Base-by-base conservation (phyloP, 2,888 invertebrate genomes). In the Drosophila parthenogenetica region DNA sequence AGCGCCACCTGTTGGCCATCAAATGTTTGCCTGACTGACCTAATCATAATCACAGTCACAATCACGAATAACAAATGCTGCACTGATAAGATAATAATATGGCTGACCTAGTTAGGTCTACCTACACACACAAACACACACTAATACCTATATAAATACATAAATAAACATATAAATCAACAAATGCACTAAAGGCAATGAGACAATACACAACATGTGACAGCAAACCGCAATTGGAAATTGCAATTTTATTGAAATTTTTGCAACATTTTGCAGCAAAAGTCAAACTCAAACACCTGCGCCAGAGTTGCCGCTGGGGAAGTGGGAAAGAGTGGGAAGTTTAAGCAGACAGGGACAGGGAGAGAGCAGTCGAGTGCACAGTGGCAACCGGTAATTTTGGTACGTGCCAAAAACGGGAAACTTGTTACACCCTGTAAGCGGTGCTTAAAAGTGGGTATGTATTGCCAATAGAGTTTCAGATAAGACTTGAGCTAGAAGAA, bases 231-330 rank as follows among this genome's bases (percentile, higher is more conserved):
- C 77, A 70, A 55, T 45, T 54, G 49, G 46, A 70, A 73, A 61
- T 81, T 69, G 61, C 39, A 58, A 67, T 74, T 70, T 66, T 64
- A 59, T 59, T 71, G 73, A 53, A 66, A 68, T 58, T 65, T 58
- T 48, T 42, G 22, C 29, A 73, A 62, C 70, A 69, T 76, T 69
- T 70, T 70, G 81, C 69, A 58, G 66, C 74, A 75, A 85, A 85
- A 45, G 74, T 84, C 79, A 81, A 84, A 57, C 83, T 84, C 79
- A 81, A 84, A 57, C 83, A 84, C 86, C 83, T 84, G 83, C 86
- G 29, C 19, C 35, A 49, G 46, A 0, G 59, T 62, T 59, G 37
- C 16, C 37, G n/a, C 5, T 13, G 50, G 49, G 35, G 14, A 17
- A 46, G 4, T 5, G 10, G 1, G 11, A n/a, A n/a, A 29, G 22